Evolutionary conservation across 2,888 invertebrate species (phyloP), one percentile per base, ranked within the genome.

Genomic region (Diaphora mendica): DNA sequence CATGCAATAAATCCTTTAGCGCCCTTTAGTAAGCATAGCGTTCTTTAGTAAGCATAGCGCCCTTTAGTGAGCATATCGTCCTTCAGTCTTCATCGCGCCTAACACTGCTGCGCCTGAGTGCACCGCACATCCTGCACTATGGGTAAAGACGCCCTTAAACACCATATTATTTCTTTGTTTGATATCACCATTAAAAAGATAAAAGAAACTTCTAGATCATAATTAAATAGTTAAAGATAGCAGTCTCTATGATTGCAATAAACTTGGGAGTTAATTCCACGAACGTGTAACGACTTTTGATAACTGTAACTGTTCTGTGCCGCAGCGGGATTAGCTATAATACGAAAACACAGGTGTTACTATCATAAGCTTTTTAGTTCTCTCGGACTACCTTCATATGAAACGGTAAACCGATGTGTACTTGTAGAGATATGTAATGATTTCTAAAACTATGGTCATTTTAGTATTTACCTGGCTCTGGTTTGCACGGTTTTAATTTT

Each of bases 211-310:
- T 8, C 23, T 26, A 13, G 62, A 7, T 30, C 30, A 62, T 30
- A 17, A 62, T 30, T 15, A 17, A 15, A 62, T 30, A 62, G 30
- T 8, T 17, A 30, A 30, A 62, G 62, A 62, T 30, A 26, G 64
- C 20, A 71, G 30, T 64, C 64, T 15, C 26, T 64, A 71, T 48
- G 51, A 71, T 71, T 51, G 26, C 55, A 8, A 65, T 64, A 65
- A 35, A 66, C 35, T 66, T 65, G 26, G 51, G 30, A 62, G 51
- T 26, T 39, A 65, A 71, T 71, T 65, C 26, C 35, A 33, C 17
- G 15, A 55, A 66, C 65, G 51, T 71, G 71, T 55, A 71, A 55
- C 71, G 55, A 66, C 71, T 65, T 71, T 71, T 66, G 23, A 55
- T 65, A 55, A 39, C 66, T 55, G 66, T 71, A 55, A 42, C 66